Conservation (phyloP, 2,888 invertebrate species). For the Selenia dentaria region DNA sequence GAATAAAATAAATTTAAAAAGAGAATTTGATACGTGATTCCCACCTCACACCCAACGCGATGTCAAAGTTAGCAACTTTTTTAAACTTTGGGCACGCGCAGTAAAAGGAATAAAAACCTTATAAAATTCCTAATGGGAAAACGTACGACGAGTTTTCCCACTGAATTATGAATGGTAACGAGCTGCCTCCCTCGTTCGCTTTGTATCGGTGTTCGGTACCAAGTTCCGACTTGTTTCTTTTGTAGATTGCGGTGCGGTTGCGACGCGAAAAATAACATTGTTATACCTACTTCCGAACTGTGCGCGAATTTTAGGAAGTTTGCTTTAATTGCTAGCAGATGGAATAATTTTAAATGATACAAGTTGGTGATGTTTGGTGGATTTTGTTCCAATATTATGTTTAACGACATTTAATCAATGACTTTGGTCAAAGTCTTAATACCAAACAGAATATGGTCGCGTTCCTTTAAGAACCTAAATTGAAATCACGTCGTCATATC, state of each 20-base stretch:
- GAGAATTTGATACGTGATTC: conserved; percentile 28
- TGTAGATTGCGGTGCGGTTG: conserved; percentile 67
- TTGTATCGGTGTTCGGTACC: conserved; percentile 32
- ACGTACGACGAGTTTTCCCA: conserved; percentile 78
- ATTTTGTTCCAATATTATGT: too few species aligned
- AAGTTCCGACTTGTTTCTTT: conserved; percentile 76
- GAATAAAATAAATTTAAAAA: conserved; percentile 13
- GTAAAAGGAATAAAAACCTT: conserved; percentile 75
- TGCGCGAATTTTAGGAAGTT: conserved; percentile 41
- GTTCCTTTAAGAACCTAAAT: too few species aligned
- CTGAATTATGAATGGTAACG: conserved; percentile 84
- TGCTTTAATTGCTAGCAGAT: conserved; percentile 33
- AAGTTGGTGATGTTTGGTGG: too few species aligned
- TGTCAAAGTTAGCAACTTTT: conserved; percentile 42
- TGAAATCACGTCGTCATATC: too few species aligned
- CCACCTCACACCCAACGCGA: conserved; percentile 19
- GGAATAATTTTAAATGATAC: not conserved
- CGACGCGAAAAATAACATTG: conserved; percentile 69
- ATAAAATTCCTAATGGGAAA: conserved; percentile 83
- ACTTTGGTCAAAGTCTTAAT: too few species aligned
- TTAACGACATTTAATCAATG: too few species aligned
- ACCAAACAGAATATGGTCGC: too few species aligned
- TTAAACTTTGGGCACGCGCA: conserved; percentile 54
- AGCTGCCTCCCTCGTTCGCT: conserved; percentile 52
- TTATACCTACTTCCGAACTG: conserved; percentile 51